These are phyloP conservation scores for Drosophila parthenogenetica DNA, from an alignment of 2,888 invertebrate genomes.

Conservation along the genomic window DNA sequence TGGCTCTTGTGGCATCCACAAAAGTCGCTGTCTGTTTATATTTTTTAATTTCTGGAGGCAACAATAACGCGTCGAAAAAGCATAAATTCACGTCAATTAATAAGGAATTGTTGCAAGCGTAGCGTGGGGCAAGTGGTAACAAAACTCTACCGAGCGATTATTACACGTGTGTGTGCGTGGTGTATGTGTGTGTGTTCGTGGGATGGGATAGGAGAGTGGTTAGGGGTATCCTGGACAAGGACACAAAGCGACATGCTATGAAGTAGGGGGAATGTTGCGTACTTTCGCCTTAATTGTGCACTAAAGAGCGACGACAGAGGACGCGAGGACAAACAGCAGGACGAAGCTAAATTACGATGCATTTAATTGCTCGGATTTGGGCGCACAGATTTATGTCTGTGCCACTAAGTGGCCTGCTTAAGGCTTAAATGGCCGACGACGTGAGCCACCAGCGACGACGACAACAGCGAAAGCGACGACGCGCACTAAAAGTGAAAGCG, in stretches of 20 bases:
- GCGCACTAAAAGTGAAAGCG: slow-evolving; percentile 69
- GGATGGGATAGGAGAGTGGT: too few species aligned
- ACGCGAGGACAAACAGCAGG: slow-evolving; percentile 1
- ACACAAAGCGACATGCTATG: slow-evolving; percentile 1
- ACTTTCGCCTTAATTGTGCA: slow-evolving; percentile 76
- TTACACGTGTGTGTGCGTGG: slow-evolving; percentile 49
- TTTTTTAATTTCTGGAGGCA: slow-evolving; percentile 75
- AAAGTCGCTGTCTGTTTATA: slow-evolving; percentile 70
- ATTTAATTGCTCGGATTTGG: slow-evolving; percentile 83
- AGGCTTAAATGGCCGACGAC: slow-evolving; percentile 79
- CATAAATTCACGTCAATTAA: slow-evolving; percentile 82
- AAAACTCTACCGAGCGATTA: slow-evolving; percentile 61
- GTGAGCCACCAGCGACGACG: slow-evolving; percentile 42
- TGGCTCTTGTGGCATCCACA: slow-evolving; percentile 24
- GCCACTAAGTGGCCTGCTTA: slow-evolving; percentile 83
- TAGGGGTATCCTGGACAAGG: slow-evolving; percentile 11
- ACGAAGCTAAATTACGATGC: slow-evolving; percentile 77
- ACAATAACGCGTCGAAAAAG: slow-evolving; percentile 81
- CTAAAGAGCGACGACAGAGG: slow-evolving; percentile 61
- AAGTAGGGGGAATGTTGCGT: slow-evolving; percentile 48
- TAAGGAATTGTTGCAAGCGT: slow-evolving; percentile 74
- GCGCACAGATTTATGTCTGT: slow-evolving; percentile 82
- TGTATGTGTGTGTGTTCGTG: slow-evolving; percentile 34
- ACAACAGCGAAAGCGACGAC: slow-evolving; percentile 8
- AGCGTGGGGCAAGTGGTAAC: slow-evolving; percentile 52